Base-by-base conservation (phyloP, 2,113 vertebrate genomes). In the Phrynosoma platyrhinos region DNA sequence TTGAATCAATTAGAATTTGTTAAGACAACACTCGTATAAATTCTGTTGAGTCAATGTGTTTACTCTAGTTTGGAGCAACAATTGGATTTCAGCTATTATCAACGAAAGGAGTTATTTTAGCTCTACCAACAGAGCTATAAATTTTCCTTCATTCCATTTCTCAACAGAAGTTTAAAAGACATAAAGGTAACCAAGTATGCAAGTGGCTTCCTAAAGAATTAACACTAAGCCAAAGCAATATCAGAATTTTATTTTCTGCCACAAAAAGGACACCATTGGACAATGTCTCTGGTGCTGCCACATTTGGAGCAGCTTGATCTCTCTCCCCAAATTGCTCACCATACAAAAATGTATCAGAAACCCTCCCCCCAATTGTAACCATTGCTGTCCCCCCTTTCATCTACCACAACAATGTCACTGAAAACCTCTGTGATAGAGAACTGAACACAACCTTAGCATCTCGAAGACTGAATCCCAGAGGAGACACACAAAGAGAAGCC, bases 151-250 rank as follows among this genome's bases (percentile, higher is more conserved):
- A 42, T 27, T 27, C 30, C 18, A 23, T 32, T 62, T 64, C 36
- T 55, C 69, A 89, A 72, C 20, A 78, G 23, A 30, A 52, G 0
- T 0, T 71, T 0, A 0, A 76, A 23, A 91, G 68, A 47, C 72
- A 78, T 12, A 72, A 8, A n/a, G 25, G 12, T 0, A 0, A 25
- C 0, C 2, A 36, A 75, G 42, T 14, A 9, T 0, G 10, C 1
- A 32, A 0, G 0, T 6, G 30, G 79, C 66, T 80, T 87, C 62
- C 71, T 0, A 0, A 72, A 84, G 32, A 87, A 76, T 12, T 12
- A 0, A 0, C 40, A 68, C 4, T 1, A 9, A 74, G 0, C 18
- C 74, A 77, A 52, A 25, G 78, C 23, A 9, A 25, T 55, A 53
- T 86, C 0, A 42, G 68, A 20, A 12, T 32, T 47, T 23, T 18